Base-by-base conservation (phyloP, 2,888 invertebrate species). In the Cantharis flavilabris region DNA sequence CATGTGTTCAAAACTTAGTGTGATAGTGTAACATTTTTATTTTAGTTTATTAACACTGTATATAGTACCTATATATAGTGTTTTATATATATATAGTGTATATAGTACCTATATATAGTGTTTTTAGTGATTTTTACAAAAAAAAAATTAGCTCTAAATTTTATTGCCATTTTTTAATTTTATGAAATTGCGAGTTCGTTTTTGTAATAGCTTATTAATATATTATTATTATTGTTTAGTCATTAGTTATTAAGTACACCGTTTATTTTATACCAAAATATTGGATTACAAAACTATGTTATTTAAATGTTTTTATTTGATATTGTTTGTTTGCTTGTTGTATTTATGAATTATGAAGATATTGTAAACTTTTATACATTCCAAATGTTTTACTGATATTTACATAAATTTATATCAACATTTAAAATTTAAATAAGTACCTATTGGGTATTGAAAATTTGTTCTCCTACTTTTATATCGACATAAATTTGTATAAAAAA, bases 351-450 rank as follows among this genome's bases (percentile, higher is more conserved):
- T 33, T 33, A 33, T 33, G 33, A 65, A 65, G 65, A 65, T 65
- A 18, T 65, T 65, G 65, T 65, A 18, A 65, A 65, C 65, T 65
- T 65, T 65, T 65, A 65, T 65, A 65, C 65, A 65, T 65, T 65
- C 65, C 65, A 65, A 16, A 65, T 65, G 18, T 16, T 64, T 64
- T 23, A 23, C 65, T 20, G 65, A 65, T 20, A 65, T 23, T 65
- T 65, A 23, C 23, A 65, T 23, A 65, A 65, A 23, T 63, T 63
- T 63, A 63, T 18, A 63, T 63, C 33, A 33, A 33, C 33, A 13
- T 33, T 33, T 33, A 33, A 33, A 33, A 33, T 33, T 33, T 33
- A 33, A 33, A 33, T 33, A 3, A 33, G 4, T 33, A 33, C 33
- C 33, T 13, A 5, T 13, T 13, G 5, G 33, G 33, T 33, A 33